Base-by-base conservation (phyloP, 2,797 vertebrate genomes). In the Sternarchorhynchus goeldii region DNA sequence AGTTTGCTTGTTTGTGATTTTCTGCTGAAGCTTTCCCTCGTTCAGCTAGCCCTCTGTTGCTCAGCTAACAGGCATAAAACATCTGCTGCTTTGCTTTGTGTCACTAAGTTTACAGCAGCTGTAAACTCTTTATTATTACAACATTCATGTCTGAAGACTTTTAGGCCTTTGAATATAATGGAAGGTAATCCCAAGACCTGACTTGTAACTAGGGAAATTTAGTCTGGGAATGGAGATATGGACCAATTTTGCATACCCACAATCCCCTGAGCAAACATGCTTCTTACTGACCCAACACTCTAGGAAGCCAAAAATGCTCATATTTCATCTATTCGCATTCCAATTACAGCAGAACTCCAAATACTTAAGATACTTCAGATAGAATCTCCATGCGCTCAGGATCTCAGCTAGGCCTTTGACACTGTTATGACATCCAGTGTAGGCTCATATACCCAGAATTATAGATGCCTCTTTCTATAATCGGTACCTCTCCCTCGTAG, bases 311-410 rank as follows among this genome's bases (percentile, higher is more conserved):
- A 74, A 65, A 74, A 59, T 73, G 58, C 81, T 39, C 69, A 58
- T 64, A 65, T 81, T 85, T 75, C 59, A 77, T 80, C 55, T 21
- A 17, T 81, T 81, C 74, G 20, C 72, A 63, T 63, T 69, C 56
- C 39, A 78, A 32, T 79, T 76, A 73, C 20, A 70, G 71, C 64
- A 65, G 31, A 77, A 64, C 59, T 72, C 60, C 57, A 62, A 81
- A 78, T 68, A 75, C 56, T 29, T 67, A 34, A 72, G 45, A 77
- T 81, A 29, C 57, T 68, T 75, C 55, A 78, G 57, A 73, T 68
- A 20, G 67, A 75, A 45, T 45, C 45, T 17, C 1, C 76, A 21
- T 74, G 73, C n/a, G 18, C 32, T 31, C 45, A 45, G 2, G 75
- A 32, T 29, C 77, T 53, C 62, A 66, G 29, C 60, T 67, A 77